Base-by-base conservation (phyloP, 2,888 invertebrate genomes). In the Dastarcus helophoroides region DNA sequence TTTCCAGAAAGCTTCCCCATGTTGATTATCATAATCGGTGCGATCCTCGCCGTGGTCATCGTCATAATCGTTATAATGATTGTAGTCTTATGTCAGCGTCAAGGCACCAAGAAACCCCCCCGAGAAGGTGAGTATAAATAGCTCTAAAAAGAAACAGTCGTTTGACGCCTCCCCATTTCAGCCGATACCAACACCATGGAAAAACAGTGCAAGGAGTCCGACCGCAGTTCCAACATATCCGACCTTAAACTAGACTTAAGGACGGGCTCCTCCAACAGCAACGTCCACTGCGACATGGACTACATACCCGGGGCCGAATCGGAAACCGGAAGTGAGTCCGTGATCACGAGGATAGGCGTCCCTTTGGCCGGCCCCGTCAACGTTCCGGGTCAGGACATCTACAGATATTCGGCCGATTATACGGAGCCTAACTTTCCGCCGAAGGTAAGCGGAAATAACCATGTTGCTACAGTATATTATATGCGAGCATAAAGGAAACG, bases 201-300 rank as follows among this genome's bases (percentile, higher is more conserved):
- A 43, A 69, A 69, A 43, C 67, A 66, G 40, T 76, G 70, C 42
- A 78, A 79, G 44, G 81, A 82, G 54, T 88, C 88, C 35, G 90
- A 91, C 57, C 71, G 86, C 43, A 88, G 88, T 50, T 90, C 90
- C 29, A 89, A 89, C 56, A 88, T 90, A 50, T 90, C 90, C 42
- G 90, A 90, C 63, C 67, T 90, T 54, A 91, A 91, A 62, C 71
- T 88, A 41, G 90, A 91, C 61, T 71, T 90, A 38, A 69, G 89
- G 36, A 88, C 88, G 26, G 79, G 79, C 6, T 81, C 82, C 38
- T 82, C 81, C 21, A 76, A 76, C 48, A 82, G 81, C 57, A 82
- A 83, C 56, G 54, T 62, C 26, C 60, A 61, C 38, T 61, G 62
- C 41, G 61, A 62, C 41, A 73, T 72, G 60, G 77, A 75, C 58